These are phyloP conservation scores for Apis mellifera DNA, from an alignment of 1,140 invertebrate species.

Conservation along the genomic window Amel_HAv3.1 CM009938.2:4891001-4891500, in stretches of 20 bases:
- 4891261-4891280: conserved; percentile 77
- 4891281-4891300: conserved; percentile 73
- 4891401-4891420: not conserved
- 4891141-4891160: conserved; percentile 67
- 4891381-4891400: not conserved
- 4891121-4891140: conserved; percentile 56
- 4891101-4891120: conserved; percentile 55
- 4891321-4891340: not conserved
- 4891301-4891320: conserved; percentile 29
- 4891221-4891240: conserved; percentile 74
- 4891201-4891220: conserved; percentile 75
- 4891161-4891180: conserved; percentile 59
- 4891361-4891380: not conserved
- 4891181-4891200: conserved; percentile 62
- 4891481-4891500: conserved; percentile 62
- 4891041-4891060: conserved; percentile 49
- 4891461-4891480: conserved; percentile 59
- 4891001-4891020: not conserved
- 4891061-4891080: not conserved
- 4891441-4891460: conserved; percentile 50
- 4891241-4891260: conserved; percentile 68
- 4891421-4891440: conserved; percentile 32
- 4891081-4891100: not conserved
- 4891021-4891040: conserved; percentile 21
- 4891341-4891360: not conserved